These are phyloP conservation scores for Acanthiza pusilla DNA, from an alignment of 2,797 vertebrate species.

Conservation along the genomic window DNA sequence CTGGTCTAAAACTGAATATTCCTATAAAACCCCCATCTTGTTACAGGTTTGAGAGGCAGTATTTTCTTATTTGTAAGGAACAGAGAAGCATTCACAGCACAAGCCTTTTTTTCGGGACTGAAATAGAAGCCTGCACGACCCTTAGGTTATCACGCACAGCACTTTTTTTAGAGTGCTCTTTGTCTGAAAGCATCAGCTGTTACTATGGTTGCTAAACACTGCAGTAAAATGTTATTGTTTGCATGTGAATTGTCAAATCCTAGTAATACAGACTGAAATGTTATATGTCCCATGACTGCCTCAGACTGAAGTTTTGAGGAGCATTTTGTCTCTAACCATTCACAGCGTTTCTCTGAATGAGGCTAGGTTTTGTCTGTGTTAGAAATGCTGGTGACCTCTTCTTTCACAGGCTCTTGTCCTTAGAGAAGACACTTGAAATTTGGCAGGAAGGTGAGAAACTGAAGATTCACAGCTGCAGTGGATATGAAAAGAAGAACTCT, in stretches of 20 bases:
- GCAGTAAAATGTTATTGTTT: slow-evolving; percentile 19
- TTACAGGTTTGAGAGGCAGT: background rate
- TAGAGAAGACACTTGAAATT: slow-evolving; percentile 20
- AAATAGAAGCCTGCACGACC: background rate
- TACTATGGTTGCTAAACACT: slow-evolving; percentile 43
- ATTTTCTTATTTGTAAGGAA: background rate
- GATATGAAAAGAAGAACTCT: background rate
- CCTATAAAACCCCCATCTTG: background rate
- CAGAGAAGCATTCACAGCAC: background rate
- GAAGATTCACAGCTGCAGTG: background rate
- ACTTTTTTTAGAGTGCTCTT: background rate
- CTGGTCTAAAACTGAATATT: background rate
- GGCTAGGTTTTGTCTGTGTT: background rate
- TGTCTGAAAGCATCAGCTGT: slow-evolving; percentile 35
- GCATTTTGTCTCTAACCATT: background rate
- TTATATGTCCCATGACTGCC: background rate
- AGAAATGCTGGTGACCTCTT: background rate
- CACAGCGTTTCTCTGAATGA: background rate
- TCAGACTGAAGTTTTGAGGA: background rate
- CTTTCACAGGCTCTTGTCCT: background rate
- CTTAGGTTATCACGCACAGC: background rate
- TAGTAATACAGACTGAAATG: background rate
- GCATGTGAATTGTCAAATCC: background rate
- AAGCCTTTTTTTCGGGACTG: background rate
- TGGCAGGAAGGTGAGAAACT: slow-evolving; percentile 12